Percentiles rank a stretch among this genome's conserved stretches.
phyloP scores from a whole-genome alignment of 2,888 invertebrate species.

The Drosophila lutescens region DNA sequence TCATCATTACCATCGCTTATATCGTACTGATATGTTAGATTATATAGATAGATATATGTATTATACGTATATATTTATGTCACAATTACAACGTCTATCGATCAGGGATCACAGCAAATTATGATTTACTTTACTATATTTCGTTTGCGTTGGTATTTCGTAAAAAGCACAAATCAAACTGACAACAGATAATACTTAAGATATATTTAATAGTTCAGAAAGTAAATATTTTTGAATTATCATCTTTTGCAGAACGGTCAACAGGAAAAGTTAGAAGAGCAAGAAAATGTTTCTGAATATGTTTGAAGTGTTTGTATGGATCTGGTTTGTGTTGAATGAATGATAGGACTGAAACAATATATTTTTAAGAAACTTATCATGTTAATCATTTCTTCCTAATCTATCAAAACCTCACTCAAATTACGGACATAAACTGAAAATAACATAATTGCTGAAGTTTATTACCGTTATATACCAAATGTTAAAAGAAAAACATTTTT shows the following conservation, averaged over 20 bases:
- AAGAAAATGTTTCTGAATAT: constrained; percentile 43
- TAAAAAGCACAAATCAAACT: constrained; percentile 70
- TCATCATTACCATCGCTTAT: constrained; percentile 48
- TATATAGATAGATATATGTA: constrained; percentile 24
- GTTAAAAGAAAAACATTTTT: too few species aligned
- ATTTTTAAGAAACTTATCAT: too few species aligned
- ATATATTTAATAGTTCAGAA: constrained; percentile 32
- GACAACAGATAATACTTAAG: constrained; percentile 64
- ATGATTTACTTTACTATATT: constrained; percentile 46
- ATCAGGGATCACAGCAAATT: constrained; percentile 59
- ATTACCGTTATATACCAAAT: too few species aligned
- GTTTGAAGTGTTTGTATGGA: constrained; percentile 8
- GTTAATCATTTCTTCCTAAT: too few species aligned
- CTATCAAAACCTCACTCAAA: too few species aligned
- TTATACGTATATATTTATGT: constrained; percentile 8
- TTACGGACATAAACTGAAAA: too few species aligned
- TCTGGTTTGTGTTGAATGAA: not conserved
- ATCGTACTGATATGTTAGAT: constrained; percentile 21
- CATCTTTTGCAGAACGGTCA: constrained; percentile 80
- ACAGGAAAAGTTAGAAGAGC: constrained; percentile 78
- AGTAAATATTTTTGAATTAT: constrained; percentile 33
- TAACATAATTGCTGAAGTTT: too few species aligned
- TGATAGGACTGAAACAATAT: not conserved
- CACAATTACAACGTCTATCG: constrained; percentile 70
- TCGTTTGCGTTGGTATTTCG: constrained; percentile 27